Base-by-base conservation (phyloP, 2,888 invertebrate genomes). In the Timandra comae region DNA sequence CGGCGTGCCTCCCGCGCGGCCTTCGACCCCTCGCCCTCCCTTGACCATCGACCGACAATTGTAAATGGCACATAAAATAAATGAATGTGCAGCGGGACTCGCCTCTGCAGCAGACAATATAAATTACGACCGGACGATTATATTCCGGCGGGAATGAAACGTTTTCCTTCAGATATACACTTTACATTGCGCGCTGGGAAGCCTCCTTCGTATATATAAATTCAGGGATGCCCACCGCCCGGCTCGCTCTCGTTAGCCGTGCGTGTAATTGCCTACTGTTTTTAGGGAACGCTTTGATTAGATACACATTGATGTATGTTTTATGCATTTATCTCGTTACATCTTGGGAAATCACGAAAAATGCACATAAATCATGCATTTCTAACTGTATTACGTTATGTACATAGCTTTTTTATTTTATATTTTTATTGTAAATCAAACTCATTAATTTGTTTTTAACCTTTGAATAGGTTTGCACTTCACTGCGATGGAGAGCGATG, bases 41-140 rank as follows among this genome's bases (percentile, higher is more conserved):
- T 86, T 86, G 86, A 85, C 86, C 86, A 86, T 86, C 85, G 86
- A 86, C 85, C 86, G 86, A 86, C 86, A 85, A 86, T 86, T 86
- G 86, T 86, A 86, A 86, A 86, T 86, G 86, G 86, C 86, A 86
- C 86, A 86, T 86, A 86, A 86, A 86, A 86, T 86, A 86, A 86
- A 86, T 86, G 86, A 86, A 86, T 86, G 86, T 86, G 86, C 86
- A 84, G 77, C 77, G 84, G 80, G 81, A 81, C 82, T 79, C 78
- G 84, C 80, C 85, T 85, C 86, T 86, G 86, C 86, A 86, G 76
- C 85, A 86, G 86, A 86, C 86, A 86, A 86, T 86, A 86, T 86
- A 86, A 86, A 86, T 86, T 86, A 86, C 86, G 80, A 80, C 71
- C 82, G 84, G 81, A 78, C 86, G 86, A 86, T 86, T 86, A 86